Evolutionary conservation across 2,113 vertebrate genomes (phyloP).

Genomic region (Heterocephalus glaber): DNA sequence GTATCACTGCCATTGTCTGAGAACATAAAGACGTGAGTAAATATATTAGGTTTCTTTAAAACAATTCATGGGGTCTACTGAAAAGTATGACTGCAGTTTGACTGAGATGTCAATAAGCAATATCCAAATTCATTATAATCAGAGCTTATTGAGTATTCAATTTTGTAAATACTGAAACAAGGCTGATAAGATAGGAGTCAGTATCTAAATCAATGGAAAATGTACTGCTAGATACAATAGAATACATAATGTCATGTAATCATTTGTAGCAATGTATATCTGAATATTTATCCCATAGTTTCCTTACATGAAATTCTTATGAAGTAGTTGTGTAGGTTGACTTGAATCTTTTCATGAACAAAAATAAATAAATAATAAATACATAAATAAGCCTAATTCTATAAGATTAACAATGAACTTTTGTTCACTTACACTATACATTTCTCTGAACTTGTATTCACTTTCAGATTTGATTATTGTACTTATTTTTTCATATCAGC

Average conservation of each 20-base stretch:
- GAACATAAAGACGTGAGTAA: background rate
- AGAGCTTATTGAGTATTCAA: background rate
- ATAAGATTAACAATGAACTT: background rate
- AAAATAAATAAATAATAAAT: background rate
- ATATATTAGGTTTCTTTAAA: background rate
- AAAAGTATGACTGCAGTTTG: background rate
- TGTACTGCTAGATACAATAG: background rate
- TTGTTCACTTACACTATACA: background rate
- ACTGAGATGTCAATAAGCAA: background rate
- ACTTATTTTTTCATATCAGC: background rate
- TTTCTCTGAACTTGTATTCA: background rate
- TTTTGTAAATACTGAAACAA: slow-evolving; percentile 25
- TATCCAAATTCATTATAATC: background rate
- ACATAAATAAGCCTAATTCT: background rate
- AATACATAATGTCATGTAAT: background rate
- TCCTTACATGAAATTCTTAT: background rate
- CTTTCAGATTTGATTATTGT: background rate
- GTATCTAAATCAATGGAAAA: background rate
- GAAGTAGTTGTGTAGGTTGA: background rate
- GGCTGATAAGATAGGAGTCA: background rate
- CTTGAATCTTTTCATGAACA: background rate
- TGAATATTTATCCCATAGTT: background rate
- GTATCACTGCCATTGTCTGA: too few relatives aligned
- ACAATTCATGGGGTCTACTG: background rate
- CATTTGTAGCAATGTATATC: background rate